These are phyloP conservation scores for Emys orbicularis DNA, from an alignment of 2,797 vertebrate species.

Conservation along the genomic window DNA sequence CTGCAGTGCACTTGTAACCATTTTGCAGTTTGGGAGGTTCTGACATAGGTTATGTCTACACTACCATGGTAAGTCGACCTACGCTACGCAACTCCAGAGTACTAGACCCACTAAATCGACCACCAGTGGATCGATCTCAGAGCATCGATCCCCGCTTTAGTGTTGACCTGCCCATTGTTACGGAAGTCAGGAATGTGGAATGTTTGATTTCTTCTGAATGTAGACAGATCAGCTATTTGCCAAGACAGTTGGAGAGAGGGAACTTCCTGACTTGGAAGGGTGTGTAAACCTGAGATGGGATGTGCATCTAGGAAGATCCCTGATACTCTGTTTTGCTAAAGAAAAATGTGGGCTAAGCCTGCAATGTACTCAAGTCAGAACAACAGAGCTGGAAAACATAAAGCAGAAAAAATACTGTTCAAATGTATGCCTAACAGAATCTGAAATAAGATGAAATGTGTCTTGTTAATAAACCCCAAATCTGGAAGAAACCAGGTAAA, in stretches of 20 bases:
- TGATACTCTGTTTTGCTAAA: rapidly evolving
- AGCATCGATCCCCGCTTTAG: too few relatives aligned
- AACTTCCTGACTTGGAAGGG: not conserved
- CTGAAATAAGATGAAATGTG: slow-evolving; percentile 3
- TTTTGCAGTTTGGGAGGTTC: not conserved
- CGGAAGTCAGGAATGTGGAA: not conserved
- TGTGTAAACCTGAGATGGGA: not conserved
- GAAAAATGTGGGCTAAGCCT: rapidly evolving
- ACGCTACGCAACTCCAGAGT: too few relatives aligned
- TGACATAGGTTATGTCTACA: not conserved
- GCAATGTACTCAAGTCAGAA: not conserved
- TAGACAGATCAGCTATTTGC: not conserved
- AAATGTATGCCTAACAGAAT: rapidly evolving
- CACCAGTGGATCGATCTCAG: too few relatives aligned
- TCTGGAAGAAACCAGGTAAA: not conserved
- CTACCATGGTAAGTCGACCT: too few relatives aligned
- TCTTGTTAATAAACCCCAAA: slow-evolving; percentile 19
- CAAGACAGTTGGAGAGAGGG: not conserved
- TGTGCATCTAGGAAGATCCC: not conserved
- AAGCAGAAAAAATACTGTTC: not conserved
- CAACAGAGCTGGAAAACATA: rapidly evolving
- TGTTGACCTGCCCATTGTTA: not conserved
- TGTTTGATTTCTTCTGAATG: not conserved
- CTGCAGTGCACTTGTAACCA: not conserved
- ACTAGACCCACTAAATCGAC: too few relatives aligned